phyloP scores from a whole-genome alignment of 1,140 invertebrate species.

The Galleria mellonella region DNA sequence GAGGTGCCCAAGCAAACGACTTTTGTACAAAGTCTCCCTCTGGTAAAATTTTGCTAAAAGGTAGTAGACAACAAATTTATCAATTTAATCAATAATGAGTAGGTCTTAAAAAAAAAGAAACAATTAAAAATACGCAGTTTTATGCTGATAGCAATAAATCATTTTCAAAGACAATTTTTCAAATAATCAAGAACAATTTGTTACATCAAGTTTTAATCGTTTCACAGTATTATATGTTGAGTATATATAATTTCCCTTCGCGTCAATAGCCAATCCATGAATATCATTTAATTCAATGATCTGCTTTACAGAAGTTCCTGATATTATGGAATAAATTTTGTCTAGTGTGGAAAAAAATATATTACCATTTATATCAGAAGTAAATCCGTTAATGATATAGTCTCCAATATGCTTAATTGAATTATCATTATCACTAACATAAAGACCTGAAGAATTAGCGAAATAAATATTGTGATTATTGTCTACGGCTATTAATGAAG shows the following conservation, averaged over 20 bases:
- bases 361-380: not conserved
- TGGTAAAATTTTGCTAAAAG: no score
- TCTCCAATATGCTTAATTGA: not conserved
- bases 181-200: no score
- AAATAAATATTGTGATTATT: conserved; percentile 1
- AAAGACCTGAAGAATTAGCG: not conserved
- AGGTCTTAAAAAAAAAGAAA: no score
- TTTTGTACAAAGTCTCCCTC: no score
- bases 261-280: conserved; percentile 1
- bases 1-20: no score
- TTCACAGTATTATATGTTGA: not conserved
- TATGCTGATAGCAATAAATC: no score
- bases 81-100: no score
- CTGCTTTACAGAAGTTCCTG: not conserved
- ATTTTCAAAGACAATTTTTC: no score
- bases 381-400: not conserved
- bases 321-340: no score
- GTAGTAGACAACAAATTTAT: no score
- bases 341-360: not conserved
- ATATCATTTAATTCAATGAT: not conserved
- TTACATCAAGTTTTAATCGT: not conserved
- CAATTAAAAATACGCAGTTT: no score
- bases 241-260: not conserved
- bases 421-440: not conserved
- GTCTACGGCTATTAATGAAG: not conserved